Conservation (phyloP, 2,113 vertebrate species). For the Callospermophilus lateralis region DNA sequence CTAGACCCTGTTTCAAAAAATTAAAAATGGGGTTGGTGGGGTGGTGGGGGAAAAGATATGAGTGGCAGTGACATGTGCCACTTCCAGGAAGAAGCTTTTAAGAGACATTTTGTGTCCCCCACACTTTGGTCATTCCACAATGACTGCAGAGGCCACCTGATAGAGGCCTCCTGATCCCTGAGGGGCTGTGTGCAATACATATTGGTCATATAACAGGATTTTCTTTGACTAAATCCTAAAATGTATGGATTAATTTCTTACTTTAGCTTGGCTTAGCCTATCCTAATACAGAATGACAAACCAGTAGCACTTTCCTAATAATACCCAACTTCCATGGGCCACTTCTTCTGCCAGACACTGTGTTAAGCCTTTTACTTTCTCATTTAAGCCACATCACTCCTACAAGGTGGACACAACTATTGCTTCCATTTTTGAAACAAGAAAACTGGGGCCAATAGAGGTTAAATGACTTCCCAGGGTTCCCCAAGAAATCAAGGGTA, state of each 20-base stretch:
- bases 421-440: conserved; percentile 1
- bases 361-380: not conserved
- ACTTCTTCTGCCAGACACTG: not conserved
- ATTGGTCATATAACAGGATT: not conserved
- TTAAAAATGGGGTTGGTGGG: too few relatives aligned
- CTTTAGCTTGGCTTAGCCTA: not conserved
- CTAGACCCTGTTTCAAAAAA: too few relatives aligned
- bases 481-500: not conserved
- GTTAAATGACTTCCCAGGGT: not conserved
- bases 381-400: not conserved
- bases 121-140: not conserved
- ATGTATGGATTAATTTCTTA: not conserved
- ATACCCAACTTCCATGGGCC: not conserved
- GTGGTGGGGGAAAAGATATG: not conserved
- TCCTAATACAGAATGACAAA: not conserved
- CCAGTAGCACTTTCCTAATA: not conserved
- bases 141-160: not conserved
- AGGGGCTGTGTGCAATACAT: not conserved
- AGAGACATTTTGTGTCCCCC: not conserved
- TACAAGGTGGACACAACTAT: not conserved
- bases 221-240: conserved; percentile 3
- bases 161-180: not conserved
- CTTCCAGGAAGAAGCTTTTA: not conserved
- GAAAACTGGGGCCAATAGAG: not conserved
- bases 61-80: not conserved